These are phyloP conservation scores for Periophthalmodon schlosseri DNA, from an alignment of 2,113 vertebrate genomes.

Conservation along the genomic window DNA sequence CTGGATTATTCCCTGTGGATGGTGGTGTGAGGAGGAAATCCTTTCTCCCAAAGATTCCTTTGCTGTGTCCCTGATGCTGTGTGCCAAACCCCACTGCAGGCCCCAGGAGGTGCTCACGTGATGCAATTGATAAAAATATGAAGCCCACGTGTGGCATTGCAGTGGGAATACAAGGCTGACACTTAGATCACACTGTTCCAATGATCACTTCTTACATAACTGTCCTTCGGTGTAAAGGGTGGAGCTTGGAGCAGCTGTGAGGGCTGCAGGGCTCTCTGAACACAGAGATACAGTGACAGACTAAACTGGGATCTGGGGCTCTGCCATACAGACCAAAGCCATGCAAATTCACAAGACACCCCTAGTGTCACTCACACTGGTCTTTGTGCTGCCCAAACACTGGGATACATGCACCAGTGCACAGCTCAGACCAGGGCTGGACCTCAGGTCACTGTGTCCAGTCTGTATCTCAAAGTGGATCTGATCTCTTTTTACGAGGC, in stretches of 20 bases:
- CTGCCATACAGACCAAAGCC: slow-evolving; percentile 44
- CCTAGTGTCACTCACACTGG: no score
- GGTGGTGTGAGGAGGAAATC: slow-evolving; percentile 16
- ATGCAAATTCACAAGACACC: slow-evolving; percentile 40
- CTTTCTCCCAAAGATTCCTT: slow-evolving; percentile 6
- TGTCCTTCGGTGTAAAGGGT: slow-evolving; percentile 50
- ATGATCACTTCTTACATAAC: slow-evolving; percentile 64
- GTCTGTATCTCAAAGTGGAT: neutral
- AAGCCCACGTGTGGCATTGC: neutral
- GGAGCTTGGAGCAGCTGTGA: slow-evolving; percentile 52
- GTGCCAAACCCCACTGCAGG: neutral
- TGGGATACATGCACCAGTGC: neutral
- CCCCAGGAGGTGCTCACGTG: neutral
- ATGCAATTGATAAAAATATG: neutral
- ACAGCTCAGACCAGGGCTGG: neutral
- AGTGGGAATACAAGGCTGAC: neutral
- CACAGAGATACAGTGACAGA: slow-evolving; percentile 51
- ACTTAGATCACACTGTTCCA: slow-evolving; percentile 9
- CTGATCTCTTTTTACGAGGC: slow-evolving; percentile 3
- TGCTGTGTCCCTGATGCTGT: neutral
- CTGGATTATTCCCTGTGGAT: slow-evolving; percentile 16
- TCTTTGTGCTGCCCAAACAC: neutral
- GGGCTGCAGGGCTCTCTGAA: slow-evolving; percentile 6
- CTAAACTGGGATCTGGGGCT: slow-evolving; percentile 74
- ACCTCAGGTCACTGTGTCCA: neutral